Conservation (phyloP, 2,888 invertebrate species). For the Tetragnatha montana region DNA sequence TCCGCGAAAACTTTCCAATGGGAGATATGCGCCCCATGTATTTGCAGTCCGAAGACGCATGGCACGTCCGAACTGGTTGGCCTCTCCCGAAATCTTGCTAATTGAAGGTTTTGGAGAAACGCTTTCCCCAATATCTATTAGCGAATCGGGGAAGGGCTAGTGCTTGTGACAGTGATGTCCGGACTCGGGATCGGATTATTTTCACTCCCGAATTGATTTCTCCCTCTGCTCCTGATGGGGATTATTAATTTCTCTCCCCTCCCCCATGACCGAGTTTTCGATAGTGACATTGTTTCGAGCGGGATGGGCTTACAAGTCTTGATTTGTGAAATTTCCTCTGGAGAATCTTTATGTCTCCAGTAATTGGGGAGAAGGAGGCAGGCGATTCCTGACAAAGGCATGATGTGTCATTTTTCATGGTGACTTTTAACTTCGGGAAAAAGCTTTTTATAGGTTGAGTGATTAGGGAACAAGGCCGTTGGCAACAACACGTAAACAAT, state of each 20-base stretch:
- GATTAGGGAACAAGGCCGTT: no score
- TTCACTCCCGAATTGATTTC: conserved; percentile 46
- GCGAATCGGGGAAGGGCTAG: conserved; percentile 45
- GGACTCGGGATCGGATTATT: conserved; percentile 60
- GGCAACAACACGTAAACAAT: no score
- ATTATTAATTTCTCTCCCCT: conserved; percentile 32
- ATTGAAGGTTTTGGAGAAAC: conserved; percentile 62
- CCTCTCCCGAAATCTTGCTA: conserved; percentile 46
- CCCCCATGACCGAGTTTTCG: conserved; percentile 1
- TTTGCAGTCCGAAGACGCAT: conserved; percentile 50
- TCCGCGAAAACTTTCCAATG: conserved; percentile 34
- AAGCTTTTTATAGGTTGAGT: no score
- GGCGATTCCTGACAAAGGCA: no score
- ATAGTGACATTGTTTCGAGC: conserved; percentile 16
- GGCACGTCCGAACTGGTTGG: conserved; percentile 59
- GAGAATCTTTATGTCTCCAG: not conserved
- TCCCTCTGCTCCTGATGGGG: conserved; percentile 16
- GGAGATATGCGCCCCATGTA: conserved; percentile 18
- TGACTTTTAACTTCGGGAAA: no score
- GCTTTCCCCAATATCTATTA: conserved; percentile 56
- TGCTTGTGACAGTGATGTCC: conserved; percentile 59
- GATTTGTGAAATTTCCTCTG: not conserved
- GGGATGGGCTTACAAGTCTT: not conserved
- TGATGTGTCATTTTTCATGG: no score
- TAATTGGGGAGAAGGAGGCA: not conserved